These are phyloP conservation scores for Orthosia incerta DNA, from an alignment of 2,888 invertebrate species.

Conservation along the genomic window DNA sequence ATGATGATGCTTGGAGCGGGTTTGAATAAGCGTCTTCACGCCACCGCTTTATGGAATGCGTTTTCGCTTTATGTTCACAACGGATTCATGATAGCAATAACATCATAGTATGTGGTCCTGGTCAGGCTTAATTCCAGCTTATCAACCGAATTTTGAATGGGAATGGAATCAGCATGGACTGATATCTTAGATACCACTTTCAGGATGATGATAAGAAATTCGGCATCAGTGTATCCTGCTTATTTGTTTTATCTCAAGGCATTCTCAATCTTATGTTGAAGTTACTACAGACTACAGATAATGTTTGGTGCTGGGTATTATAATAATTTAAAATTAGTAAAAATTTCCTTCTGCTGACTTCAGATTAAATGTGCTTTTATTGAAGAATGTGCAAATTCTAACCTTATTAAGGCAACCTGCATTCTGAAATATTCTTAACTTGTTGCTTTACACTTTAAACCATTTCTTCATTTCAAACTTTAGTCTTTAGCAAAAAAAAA, in stretches of 20 bases:
- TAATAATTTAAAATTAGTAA: neutral
- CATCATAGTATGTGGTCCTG: neutral
- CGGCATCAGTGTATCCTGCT: conserved; percentile 48
- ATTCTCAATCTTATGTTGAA: conserved; percentile 12
- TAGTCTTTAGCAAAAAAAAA: neutral
- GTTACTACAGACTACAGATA: neutral
- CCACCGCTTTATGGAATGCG: conserved; percentile 32
- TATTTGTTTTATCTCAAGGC: neutral
- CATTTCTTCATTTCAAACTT: neutral
- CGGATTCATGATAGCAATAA: too few relatives aligned
- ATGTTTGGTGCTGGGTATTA: conserved; percentile 5
- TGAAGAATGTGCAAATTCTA: neutral
- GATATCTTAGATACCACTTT: neutral
- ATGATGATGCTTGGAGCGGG: conserved; percentile 19
- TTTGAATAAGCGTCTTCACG: conserved; percentile 27
- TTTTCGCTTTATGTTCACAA: conserved; percentile 11
- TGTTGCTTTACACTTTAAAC: conserved; percentile 1
- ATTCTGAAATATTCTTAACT: neutral
- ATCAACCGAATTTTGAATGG: neutral
- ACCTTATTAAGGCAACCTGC: conserved; percentile 23
- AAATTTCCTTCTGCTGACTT: neutral
- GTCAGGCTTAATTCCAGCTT: neutral
- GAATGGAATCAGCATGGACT: conserved; percentile 11
- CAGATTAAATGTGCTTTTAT: neutral
- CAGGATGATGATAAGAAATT: neutral